Base-by-base conservation (phyloP, 1,140 invertebrate genomes). In the Tribolium castaneum region DNA sequence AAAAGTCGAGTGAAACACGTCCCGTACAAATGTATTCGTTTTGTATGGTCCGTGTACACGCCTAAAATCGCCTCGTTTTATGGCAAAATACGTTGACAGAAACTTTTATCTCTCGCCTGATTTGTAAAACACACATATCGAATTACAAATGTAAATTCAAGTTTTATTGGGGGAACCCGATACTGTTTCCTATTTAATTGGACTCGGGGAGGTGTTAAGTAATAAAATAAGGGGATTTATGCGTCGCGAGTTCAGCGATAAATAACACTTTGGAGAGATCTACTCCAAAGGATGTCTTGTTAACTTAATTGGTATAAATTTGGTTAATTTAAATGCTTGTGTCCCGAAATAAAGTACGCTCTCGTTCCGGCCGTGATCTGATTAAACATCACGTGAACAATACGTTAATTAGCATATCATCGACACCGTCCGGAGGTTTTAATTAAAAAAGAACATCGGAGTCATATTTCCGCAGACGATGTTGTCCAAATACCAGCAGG, bases 281-380 rank as follows among this genome's bases (percentile, higher is more conserved):
- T 51, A 70, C 34, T 54, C 50, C 70, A 76, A 76, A 22, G 75
- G 75, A 76, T 76, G 75, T 76, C 75, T 76, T 76, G 75, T 76
- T 76, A 76, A 76, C 59, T 76, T 70, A 76, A 76, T 76, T 76
- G 75, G 75, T 76, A 76, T 76, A 76, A 76, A 76, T 76, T 76
- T 76, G 39, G 75, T 76, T 76, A 76, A 76, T 76, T 70, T 76
- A 76, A 76, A 76, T 76, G 75, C 75, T 76, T 76, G 75, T 76
- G 75, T 76, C 62, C 39, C 50, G 56, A 76, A 66, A 52, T 76
- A 76, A 76, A 76, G 62, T 70, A 76, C 75, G 50, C 5, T n/a
- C 39, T 22, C 39, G 62, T 30, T 30, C 25, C 25, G 25, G 25
- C 25, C 6, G 25, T 72, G 75, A 76, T 76, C 75, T 76, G 75